A percentile compares a stretch with the other conserved stretches of the same genome.
Evolutionary conservation across 92 coral and sea anemone genomes (phyloP).

Genomic region (Montipora capitata): DNA sequence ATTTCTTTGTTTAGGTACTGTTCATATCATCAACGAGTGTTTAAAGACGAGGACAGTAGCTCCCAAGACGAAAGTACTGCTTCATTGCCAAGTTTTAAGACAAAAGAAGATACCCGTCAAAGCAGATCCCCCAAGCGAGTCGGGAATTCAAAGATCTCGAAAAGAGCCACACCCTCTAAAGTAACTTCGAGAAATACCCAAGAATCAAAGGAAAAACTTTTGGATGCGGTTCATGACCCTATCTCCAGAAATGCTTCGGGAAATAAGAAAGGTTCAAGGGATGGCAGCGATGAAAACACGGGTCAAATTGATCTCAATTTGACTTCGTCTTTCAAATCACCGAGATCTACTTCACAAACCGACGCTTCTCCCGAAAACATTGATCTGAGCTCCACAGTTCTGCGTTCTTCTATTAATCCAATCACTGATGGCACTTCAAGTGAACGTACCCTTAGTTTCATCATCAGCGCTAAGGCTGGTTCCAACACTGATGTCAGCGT

Average conservation of each 20-base stretch:
- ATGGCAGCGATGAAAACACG: background rate
- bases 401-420: background rate
- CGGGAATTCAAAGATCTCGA: conserved; percentile 8
- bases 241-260: background rate
- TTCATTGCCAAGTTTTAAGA: background rate
- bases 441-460: background rate
- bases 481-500: background rate
- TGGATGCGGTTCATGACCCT: background rate
- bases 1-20: conserved; percentile 27
- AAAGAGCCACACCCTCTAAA: conserved; percentile 10
- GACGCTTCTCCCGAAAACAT: background rate
- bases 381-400: conserved; percentile 31
- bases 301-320: conserved; percentile 28
- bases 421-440: conserved; percentile 4
- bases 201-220: background rate
- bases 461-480: background rate
- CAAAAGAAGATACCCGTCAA: background rate
- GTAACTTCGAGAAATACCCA: background rate
- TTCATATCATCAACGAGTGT: conserved; percentile 56
- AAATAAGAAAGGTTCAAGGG: background rate
- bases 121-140: background rate
- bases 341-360: background rate
- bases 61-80: background rate
- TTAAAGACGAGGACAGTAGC: conserved; percentile 1
- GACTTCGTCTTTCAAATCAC: background rate